Evolutionary conservation across 2,888 invertebrate species (phyloP).

Genomic region (Cyaniris semiargus): DNA sequence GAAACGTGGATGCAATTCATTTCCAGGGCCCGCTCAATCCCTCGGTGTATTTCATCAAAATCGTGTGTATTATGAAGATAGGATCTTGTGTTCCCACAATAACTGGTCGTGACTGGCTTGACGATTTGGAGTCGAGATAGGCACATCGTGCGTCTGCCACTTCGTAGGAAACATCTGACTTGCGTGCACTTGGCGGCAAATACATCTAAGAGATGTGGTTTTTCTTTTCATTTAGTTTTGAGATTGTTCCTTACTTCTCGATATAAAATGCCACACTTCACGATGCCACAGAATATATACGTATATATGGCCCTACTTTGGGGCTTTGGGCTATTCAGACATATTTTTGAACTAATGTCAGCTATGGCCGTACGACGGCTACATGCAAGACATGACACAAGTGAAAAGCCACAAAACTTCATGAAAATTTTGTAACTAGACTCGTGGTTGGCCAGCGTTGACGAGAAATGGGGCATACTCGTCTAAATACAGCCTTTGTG

Average conservation of each 20-base stretch:
- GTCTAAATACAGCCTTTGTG: neutral
- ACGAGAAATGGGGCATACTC: neutral
- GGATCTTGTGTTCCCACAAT: conserved; percentile 65
- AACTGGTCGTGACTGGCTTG: conserved; percentile 65
- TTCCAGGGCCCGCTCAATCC: conserved; percentile 2
- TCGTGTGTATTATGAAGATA: conserved; percentile 41
- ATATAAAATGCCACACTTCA: neutral
- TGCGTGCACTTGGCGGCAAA: conserved; percentile 10
- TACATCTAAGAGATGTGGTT: neutral
- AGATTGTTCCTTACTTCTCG: neutral
- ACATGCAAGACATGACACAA: too few species aligned
- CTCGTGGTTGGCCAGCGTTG: neutral
- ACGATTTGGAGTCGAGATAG: conserved; percentile 66
- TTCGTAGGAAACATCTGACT: conserved; percentile 36
- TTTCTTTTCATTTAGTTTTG: neutral
- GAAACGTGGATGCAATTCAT: conserved; percentile 13
- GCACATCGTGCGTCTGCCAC: conserved; percentile 41
- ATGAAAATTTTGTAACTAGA: too few species aligned
- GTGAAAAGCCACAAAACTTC: too few species aligned
- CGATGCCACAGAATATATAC: too few species aligned
- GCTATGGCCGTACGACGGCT: too few species aligned
- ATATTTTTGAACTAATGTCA: too few species aligned
- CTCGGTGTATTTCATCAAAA: conserved; percentile 23
- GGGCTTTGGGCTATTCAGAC: too few species aligned
- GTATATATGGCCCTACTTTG: too few species aligned